Percentiles rank a stretch among this genome's conserved stretches.
Conservation (phyloP, 1,140 invertebrate species). For the Nomia melanderi region DNA sequence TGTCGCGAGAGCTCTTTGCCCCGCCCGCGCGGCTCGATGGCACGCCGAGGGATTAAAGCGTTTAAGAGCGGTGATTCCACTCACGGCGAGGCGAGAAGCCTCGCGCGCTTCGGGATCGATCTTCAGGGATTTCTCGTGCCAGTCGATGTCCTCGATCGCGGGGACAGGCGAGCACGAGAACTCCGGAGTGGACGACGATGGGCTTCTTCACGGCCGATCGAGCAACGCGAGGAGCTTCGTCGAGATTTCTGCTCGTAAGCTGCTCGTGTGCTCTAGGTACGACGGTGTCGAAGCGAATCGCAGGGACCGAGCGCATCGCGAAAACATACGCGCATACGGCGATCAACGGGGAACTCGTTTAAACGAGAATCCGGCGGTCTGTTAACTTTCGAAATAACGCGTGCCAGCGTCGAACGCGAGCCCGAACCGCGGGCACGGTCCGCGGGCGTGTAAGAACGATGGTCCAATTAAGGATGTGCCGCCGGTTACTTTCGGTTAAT, state of each 20-base stretch:
- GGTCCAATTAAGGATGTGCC: slow-evolving; percentile 62
- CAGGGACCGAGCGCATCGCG: too few relatives aligned
- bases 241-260: too few relatives aligned
- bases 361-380: slow-evolving; percentile 42
- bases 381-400: slow-evolving; percentile 56
- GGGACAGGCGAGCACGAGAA: background rate
- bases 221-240: slow-evolving; percentile 19
- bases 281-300: too few relatives aligned
- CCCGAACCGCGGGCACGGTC: slow-evolving; percentile 9
- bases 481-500: slow-evolving; percentile 54
- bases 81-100: slow-evolving; percentile 63
- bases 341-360: slow-evolving; percentile 20
- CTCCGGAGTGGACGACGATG: background rate
- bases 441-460: slow-evolving; percentile 56
- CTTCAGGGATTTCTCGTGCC: slow-evolving; percentile 56
- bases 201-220: slow-evolving; percentile 39
- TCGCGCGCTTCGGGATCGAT: slow-evolving; percentile 54
- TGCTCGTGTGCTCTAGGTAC: too few relatives aligned
- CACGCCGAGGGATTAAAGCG: slow-evolving; percentile 60
- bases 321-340: slow-evolving; percentile 5
- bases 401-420: background rate
- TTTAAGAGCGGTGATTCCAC: slow-evolving; percentile 58
- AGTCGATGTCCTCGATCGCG: slow-evolving; percentile 12
- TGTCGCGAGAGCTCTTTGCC: slow-evolving; percentile 44
- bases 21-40: slow-evolving; percentile 5